Evolutionary conservation across 2,113 vertebrate genomes (phyloP).

Genomic region (Odocoileus hemionus): DNA sequence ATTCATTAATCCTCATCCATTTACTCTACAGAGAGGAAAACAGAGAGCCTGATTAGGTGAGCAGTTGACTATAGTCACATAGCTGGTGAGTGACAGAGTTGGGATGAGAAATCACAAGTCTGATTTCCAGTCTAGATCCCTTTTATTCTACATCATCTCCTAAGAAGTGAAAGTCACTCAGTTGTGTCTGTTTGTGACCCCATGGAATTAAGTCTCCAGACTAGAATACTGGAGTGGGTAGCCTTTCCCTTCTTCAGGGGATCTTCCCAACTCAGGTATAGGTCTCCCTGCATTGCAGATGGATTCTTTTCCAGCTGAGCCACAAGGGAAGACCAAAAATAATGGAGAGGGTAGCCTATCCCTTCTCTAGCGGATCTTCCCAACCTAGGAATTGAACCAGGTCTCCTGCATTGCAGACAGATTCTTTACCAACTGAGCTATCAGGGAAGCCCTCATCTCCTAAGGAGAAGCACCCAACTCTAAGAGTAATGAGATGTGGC

Average conservation of each 20-base stretch:
- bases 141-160: not conserved
- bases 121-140: not conserved
- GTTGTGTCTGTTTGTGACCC: not conserved
- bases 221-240: not conserved
- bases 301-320: not conserved
- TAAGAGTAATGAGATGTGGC: not conserved
- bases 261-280: not conserved
- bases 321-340: not conserved
- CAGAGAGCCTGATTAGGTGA: not conserved
- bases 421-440: not conserved
- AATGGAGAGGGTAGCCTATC: not conserved
- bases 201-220: not conserved
- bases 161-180: not conserved
- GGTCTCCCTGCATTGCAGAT: not conserved
- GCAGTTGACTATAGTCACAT: not conserved
- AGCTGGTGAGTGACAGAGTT: not conserved
- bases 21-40: not conserved
- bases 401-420: not conserved
- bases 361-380: not conserved
- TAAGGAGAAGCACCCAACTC: not conserved
- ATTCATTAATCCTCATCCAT: not conserved
- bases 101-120: not conserved
- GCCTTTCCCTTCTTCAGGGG: not conserved
- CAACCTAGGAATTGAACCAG: not conserved
- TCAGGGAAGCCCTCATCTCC: not conserved